These are phyloP conservation scores for Leptinotarsa tumamoca DNA, from an alignment of 2,888 invertebrate genomes.

Conservation along the genomic window DNA sequence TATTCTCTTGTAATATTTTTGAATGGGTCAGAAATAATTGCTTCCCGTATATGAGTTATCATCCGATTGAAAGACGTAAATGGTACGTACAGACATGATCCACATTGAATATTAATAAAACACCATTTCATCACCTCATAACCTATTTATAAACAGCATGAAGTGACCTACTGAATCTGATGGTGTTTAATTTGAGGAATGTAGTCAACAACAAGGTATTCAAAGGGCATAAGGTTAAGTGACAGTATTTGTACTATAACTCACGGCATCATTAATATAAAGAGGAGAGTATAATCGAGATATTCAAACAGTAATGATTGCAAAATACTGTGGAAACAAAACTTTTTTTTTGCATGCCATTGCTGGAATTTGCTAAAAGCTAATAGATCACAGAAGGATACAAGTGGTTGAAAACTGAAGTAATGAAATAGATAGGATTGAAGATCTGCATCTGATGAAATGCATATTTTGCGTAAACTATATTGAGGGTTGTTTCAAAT, in stretches of 20 bases:
- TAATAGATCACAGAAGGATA: too few relatives aligned
- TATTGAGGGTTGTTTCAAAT: too few relatives aligned
- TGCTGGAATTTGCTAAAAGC: too few relatives aligned
- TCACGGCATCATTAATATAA: neutral
- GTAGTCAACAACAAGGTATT: conserved; percentile 36
- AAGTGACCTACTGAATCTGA: conserved; percentile 14
- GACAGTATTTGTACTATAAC: neutral
- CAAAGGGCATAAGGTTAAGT: conserved; percentile 38
- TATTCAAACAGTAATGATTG: neutral
- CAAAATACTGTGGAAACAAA: neutral
- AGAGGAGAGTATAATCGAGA: neutral
- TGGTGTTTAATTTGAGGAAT: conserved; percentile 30
- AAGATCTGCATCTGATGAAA: too few relatives aligned
- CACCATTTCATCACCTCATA: conserved; percentile 27
- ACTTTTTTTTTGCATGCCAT: too few relatives aligned
- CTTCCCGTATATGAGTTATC: neutral
- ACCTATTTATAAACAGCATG: conserved; percentile 29
- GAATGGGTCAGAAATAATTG: neutral
- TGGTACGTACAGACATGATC: neutral
- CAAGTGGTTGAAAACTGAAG: too few relatives aligned
- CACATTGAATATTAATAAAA: conserved; percentile 35
- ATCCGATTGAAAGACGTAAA: conserved; percentile 4
- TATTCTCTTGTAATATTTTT: too few relatives aligned
- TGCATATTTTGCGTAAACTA: too few relatives aligned
- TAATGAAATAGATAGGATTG: too few relatives aligned